A percentile compares a stretch with the other conserved stretches of the same genome.
phyloP scores from a whole-genome alignment of 2,113 vertebrate species.

The Parotia lawesii region DNA sequence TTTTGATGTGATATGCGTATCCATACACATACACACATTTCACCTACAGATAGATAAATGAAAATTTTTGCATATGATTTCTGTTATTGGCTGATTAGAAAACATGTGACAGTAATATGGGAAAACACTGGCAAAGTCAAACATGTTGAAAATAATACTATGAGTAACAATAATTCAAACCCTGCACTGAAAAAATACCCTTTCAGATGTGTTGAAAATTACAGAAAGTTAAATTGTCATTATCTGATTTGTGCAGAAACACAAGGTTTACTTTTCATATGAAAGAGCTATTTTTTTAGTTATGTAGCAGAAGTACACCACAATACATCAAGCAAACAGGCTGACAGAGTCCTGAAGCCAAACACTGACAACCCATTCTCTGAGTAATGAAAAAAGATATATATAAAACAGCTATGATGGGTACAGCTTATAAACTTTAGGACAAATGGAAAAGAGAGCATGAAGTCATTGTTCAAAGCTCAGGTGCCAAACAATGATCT shows the following conservation, averaged over 20 bases:
- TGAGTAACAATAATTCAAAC: not conserved
- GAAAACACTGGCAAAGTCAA: not conserved
- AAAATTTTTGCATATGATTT: not conserved
- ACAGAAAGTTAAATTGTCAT: not conserved
- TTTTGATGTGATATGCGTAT: not conserved
- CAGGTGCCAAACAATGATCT: not conserved
- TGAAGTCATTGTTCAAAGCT: not conserved
- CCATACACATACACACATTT: accelerated
- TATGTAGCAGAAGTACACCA: not conserved
- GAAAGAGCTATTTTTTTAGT: not conserved
- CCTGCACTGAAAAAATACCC: not conserved
- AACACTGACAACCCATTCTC: not conserved
- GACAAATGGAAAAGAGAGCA: not conserved
- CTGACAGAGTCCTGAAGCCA: not conserved
- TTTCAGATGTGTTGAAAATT: not conserved
- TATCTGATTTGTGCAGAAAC: not conserved
- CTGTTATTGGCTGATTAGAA: not conserved
- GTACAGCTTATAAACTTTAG: not conserved
- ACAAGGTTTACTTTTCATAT: not conserved
- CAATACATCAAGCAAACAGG: not conserved
- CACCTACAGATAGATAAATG: not conserved
- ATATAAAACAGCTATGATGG: not conserved
- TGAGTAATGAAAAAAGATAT: not conserved
- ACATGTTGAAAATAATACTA: not conserved
- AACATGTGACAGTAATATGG: not conserved